phyloP scores from a whole-genome alignment of 2,113 vertebrate genomes.

The Dipodomys ordii region DNA sequence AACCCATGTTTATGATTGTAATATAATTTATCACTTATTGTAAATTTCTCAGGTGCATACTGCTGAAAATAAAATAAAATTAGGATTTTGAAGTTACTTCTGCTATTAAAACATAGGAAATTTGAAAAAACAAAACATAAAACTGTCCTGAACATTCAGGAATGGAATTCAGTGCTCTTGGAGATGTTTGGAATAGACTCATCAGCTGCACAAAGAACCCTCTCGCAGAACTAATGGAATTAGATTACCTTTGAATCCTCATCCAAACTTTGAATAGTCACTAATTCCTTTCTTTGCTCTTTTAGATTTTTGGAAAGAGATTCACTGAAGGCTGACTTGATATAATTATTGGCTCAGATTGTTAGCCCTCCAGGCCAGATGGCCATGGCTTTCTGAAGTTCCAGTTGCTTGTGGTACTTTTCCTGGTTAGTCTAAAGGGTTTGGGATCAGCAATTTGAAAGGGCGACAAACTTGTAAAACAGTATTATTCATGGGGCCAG shows the following conservation, averaged over 20 bases:
- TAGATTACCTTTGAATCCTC: constrained; percentile 88
- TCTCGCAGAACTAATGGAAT: constrained; percentile 85
- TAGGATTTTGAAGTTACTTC: background rate
- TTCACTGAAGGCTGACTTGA: constrained; percentile 88
- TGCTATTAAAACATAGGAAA: constrained; percentile 68
- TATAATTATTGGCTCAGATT: constrained; percentile 92
- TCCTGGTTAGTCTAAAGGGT: constrained; percentile 88
- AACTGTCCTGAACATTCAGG: constrained; percentile 73
- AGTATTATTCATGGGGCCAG: constrained; percentile 92
- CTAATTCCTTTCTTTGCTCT: constrained; percentile 89
- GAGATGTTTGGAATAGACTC: constrained; percentile 59
- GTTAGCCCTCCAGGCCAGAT: constrained; percentile 92
- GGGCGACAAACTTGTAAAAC: constrained; percentile 92
- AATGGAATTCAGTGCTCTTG: constrained; percentile 78
- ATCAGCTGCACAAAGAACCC: constrained; percentile 81
- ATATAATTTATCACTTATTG: constrained; percentile 70
- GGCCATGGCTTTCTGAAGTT: constrained; percentile 90
- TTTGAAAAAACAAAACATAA: background rate
- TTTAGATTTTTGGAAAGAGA: constrained; percentile 86
- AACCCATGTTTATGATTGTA: constrained; percentile 51
- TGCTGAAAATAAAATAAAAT: background rate
- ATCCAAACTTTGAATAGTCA: constrained; percentile 84
- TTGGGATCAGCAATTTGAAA: constrained; percentile 89
- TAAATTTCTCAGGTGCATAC: constrained; percentile 65
- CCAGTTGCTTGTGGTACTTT: constrained; percentile 90